Percentiles rank a stretch among this genome's conserved stretches.
Evolutionary conservation across 2,113 vertebrate species (phyloP).

Genomic region (Emydura subglobosa): DNA sequence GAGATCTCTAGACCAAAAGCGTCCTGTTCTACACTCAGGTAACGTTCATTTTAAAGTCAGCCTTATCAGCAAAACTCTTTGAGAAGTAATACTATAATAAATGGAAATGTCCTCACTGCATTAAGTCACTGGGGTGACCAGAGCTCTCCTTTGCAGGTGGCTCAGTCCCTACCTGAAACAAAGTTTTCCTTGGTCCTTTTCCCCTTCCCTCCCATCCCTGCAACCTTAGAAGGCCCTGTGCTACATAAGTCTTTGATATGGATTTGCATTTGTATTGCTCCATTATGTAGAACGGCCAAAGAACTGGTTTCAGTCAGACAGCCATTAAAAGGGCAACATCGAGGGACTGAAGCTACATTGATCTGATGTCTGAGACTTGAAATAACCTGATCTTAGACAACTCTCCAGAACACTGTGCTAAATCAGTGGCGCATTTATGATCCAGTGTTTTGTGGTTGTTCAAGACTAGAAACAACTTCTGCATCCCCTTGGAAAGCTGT

Average conservation of each 20-base stretch:
- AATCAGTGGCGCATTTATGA: not conserved
- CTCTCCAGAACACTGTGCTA: not conserved
- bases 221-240: not conserved
- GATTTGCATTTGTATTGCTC: not conserved
- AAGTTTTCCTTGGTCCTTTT: not conserved
- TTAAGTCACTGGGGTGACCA: not conserved
- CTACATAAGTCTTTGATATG: not conserved
- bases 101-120: not conserved
- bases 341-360: not conserved
- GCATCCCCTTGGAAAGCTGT: not conserved
- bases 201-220: not conserved
- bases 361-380: not conserved
- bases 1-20: slow-evolving; percentile 56
- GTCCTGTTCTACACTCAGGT: slow-evolving; percentile 64
- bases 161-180: not conserved
- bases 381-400: not conserved
- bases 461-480: not conserved
- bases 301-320: not conserved
- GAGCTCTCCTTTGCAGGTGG: not conserved
- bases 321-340: not conserved
- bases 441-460: not conserved
- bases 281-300: not conserved
- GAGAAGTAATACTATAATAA: not conserved
- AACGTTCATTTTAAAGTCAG: not conserved
- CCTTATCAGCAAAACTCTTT: not conserved